Evolutionary conservation across 2,888 invertebrate species (phyloP), one percentile per base, ranked within the genome.

Genomic region (Cephus nigrinus): DNA sequence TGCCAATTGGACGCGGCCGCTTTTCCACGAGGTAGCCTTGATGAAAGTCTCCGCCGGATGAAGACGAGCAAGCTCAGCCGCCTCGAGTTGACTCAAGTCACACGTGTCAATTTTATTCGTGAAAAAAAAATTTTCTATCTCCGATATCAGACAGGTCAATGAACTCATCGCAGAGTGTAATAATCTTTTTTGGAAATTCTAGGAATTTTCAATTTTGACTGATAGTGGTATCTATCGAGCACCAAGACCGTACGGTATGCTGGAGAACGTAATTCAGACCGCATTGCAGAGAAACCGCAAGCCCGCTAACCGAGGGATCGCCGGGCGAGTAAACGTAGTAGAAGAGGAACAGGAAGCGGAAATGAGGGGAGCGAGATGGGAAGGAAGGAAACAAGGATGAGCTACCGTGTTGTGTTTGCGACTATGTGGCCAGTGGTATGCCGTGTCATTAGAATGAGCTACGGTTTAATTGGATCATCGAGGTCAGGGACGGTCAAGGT

Each of bases 271-370:
- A 78, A 82, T 80, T 82, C 77, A 74, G 73, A 76, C 78, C 83
- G 82, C 83, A 83, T 81, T 84, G 82, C 84, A 79, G 82, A 80
- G 78, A 76, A 77, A 33, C 75, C 79, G 71, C 30, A 32, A 15
- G 4, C 15, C 15, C 15, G 73, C 34, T 9, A 71, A 1, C 31
- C 31, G 31, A 23, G 11, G 71, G 32, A 33, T 71, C 55, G 5
- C 55, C 55, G 0, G 15, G 31, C 71, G 71, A 9, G 71, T 71
- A 12, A 32, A 12, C 33, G n/a, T 31, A 15, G 32, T 1, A 2
- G 71, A 71, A 71, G 31, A 31, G 55, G 55, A 55, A 71, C 71
- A 2, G 71, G 15, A 71, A 33, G 12, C 31, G 32, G 71, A 33
- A 71, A 71, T 31, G 71, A 71, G 32, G 15, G 69, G 30, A 32